Conservation (phyloP, 2,113 vertebrate genomes). For the Ammodytes marinus region DNA sequence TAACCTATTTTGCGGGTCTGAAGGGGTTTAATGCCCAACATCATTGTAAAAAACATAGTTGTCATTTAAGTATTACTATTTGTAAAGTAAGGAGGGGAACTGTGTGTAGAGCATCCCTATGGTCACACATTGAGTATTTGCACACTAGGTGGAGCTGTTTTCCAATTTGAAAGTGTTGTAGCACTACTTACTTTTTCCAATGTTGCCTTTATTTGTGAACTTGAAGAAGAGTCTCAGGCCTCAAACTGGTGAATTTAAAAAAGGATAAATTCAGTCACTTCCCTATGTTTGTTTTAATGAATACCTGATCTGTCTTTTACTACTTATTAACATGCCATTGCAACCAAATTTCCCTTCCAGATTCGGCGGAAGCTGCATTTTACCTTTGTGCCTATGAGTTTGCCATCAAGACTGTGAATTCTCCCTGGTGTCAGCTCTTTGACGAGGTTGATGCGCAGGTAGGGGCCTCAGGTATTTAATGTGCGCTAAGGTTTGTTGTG, state of each 20-base stretch:
- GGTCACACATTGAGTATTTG: neutral
- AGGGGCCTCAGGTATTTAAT: neutral
- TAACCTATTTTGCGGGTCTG: too few relatives aligned
- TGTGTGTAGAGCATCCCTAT: neutral
- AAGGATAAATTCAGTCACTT: neutral
- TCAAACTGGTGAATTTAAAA: neutral
- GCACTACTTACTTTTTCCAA: neutral
- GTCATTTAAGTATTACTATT: neutral
- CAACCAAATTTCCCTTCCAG: conserved; percentile 75
- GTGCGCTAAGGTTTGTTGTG: neutral
- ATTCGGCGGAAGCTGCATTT: conserved; percentile 93
- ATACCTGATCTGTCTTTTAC: neutral
- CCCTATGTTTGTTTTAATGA: neutral
- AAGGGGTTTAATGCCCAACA: neutral
- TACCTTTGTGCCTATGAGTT: conserved; percentile 94
- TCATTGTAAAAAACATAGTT: neutral
- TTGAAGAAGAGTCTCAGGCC: neutral
- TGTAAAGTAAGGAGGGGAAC: neutral
- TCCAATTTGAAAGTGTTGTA: neutral
- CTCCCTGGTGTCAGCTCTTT: conserved; percentile 94
- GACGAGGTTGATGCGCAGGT: conserved; percentile 93
- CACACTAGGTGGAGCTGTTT: conserved; percentile 44
- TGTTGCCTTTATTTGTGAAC: neutral
- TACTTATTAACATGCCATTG: neutral
- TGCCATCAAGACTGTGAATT: conserved; percentile 90